Base-by-base conservation (phyloP, 1,140 invertebrate species). In the Aphelinus atriplicis region DNA sequence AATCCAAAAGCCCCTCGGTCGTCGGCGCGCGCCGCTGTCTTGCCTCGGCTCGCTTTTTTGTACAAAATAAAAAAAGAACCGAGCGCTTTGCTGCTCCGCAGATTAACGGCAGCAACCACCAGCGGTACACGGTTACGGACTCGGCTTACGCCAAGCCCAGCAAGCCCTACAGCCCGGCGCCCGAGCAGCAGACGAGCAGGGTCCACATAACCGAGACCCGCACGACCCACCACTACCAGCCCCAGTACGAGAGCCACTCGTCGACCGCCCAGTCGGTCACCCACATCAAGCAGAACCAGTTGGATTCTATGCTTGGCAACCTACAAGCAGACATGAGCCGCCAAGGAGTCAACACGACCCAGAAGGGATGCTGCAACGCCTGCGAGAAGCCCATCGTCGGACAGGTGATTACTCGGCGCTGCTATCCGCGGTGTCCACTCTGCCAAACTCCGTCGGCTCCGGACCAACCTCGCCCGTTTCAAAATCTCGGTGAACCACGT, bases 301-400 rank as follows among this genome's bases (percentile, higher is more conserved):
- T 97, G 86, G 96, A 98, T 91, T 95, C 93, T 90, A 97, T 97
- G 95, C 92, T 98, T 81, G 95, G 95, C 58, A 95, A 95, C 79
- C 91, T 98, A 78, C 95, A 97, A 85, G 95, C 95, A 84, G 95
- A 97, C 89, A 97, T 98, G 95, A 96, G 95, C 89, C 93, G 95
- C 85, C 97, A 99, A 91, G 98, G 98, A 88, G 95, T 99, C 50
- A 97, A 95, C 85, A 98, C 97, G 43, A 97, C 97, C 75, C 96
- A 98, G 84, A 99, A 99, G 89, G 98, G 98, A 80, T 97, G 96
- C 89, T 99, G 98, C 92, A 96, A 92, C 84, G 96, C 96, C 70
- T 99, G 97, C 91, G 95, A 97, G 86, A 98, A 99, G 84, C 96
- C 97, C 26, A 98, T 99, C 87, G 96, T 99, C 55, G 98, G 98